phyloP scores from a whole-genome alignment of 2,113 vertebrate species.

The Etia nguti region DNA sequence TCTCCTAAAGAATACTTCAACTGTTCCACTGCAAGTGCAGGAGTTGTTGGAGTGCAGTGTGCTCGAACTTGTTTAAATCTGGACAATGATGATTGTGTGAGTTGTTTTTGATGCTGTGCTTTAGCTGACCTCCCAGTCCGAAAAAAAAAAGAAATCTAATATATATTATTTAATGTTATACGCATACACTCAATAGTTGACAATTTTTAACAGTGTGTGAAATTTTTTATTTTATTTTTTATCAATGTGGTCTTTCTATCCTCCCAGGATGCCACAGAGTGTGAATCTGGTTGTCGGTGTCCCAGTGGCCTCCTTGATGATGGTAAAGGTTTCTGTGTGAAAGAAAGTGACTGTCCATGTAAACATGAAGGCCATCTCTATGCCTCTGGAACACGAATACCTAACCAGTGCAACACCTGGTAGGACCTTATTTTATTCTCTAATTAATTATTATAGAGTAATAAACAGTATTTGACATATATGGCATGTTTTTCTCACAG shows the following conservation, averaged over 20 bases:
- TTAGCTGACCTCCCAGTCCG: neutral
- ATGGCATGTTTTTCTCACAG: neutral
- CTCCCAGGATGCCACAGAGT: conserved; percentile 73
- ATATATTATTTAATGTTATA: neutral
- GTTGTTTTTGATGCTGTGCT: neutral
- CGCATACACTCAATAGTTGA: neutral
- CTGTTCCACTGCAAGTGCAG: conserved; percentile 52
- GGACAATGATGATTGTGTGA: conserved; percentile 67
- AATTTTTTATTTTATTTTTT: neutral
- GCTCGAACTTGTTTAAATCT: conserved; percentile 62
- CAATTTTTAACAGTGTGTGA: neutral
- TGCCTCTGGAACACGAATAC: conserved; percentile 70
- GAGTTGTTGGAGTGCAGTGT: conserved; percentile 61
- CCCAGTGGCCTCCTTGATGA: conserved; percentile 81
- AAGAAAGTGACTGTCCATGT: conserved; percentile 81
- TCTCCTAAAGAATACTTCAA: conserved; percentile 66
- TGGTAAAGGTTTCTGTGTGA: conserved; percentile 78
- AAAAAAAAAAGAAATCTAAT: neutral
- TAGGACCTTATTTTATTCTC: conserved; percentile 28
- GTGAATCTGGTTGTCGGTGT: conserved; percentile 86
- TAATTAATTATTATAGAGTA: neutral
- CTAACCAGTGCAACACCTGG: conserved; percentile 85
- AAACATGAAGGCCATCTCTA: conserved; percentile 78
- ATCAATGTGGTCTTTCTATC: neutral
- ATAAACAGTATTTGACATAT: neutral